Evolutionary conservation across 2,113 vertebrate species (phyloP).

Genomic region (Scomber scombrus): DNA sequence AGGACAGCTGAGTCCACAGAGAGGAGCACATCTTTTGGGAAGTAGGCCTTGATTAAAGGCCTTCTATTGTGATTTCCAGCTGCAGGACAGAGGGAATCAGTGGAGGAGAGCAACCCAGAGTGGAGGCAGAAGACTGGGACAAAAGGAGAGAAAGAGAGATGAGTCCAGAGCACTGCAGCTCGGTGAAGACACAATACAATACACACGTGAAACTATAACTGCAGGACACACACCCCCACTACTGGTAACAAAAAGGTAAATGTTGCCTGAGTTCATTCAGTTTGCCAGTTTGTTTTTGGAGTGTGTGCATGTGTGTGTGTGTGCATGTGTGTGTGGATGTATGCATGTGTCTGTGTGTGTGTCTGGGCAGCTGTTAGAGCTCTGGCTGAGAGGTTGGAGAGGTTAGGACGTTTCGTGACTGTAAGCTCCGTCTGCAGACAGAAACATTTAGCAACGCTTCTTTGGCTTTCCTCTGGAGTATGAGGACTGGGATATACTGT

Average conservation of each 20-base stretch:
- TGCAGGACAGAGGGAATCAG: conserved; percentile 36
- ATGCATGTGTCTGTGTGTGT: conserved; percentile 1
- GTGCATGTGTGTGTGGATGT: conserved; percentile 8
- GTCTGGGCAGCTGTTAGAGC: conserved; percentile 58
- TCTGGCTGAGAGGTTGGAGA: conserved; percentile 61
- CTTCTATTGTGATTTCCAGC: conserved; percentile 39
- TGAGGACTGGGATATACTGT: conserved; percentile 5
- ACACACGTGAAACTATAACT: conserved; percentile 70
- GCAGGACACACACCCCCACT: conserved; percentile 49
- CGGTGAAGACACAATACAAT: conserved; percentile 56
- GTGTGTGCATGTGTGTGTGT: neutral
- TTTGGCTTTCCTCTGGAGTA: conserved; percentile 48
- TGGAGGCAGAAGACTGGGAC: conserved; percentile 56
- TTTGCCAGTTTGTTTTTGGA: conserved; percentile 10
- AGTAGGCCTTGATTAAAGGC: conserved; percentile 29
- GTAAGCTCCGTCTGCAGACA: conserved; percentile 64
- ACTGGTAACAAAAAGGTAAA: conserved; percentile 75
- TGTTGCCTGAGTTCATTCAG: conserved; percentile 10
- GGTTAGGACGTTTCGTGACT: conserved; percentile 67
- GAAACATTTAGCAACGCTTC: conserved; percentile 70
- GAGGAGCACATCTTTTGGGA: conserved; percentile 59
- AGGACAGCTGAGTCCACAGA: conserved; percentile 66
- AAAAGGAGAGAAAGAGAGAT: conserved; percentile 68
- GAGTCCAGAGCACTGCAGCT: conserved; percentile 68
- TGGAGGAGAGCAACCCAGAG: conserved; percentile 31